Percentiles rank a stretch among this genome's conserved stretches.
These are phyloP conservation scores for Saguinus imperator DNA, from an alignment of 2,113 vertebrate genomes.

Conservation along the genomic window DNA sequence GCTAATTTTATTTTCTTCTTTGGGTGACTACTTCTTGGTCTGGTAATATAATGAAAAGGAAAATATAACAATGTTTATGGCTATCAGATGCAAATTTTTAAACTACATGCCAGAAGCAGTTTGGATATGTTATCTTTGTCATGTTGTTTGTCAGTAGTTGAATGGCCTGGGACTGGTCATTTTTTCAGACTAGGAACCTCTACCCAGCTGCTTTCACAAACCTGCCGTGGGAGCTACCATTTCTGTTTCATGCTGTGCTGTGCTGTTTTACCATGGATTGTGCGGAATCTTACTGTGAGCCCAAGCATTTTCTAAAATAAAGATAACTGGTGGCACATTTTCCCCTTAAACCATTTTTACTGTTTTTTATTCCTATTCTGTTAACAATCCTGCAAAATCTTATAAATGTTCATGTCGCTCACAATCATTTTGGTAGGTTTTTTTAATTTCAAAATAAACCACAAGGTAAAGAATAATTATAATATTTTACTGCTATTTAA, in stretches of 20 bases:
- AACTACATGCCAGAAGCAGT: background rate
- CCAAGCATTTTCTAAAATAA: background rate
- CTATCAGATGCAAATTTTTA: conserved; percentile 20
- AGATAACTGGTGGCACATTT: background rate
- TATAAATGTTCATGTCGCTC: background rate
- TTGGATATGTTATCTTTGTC: background rate
- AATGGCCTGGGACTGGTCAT: background rate
- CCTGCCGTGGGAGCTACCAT: background rate
- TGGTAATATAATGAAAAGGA: conserved; percentile 38
- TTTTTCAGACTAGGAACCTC: background rate
- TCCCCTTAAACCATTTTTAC: background rate
- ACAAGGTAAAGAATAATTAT: background rate
- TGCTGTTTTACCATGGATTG: background rate
- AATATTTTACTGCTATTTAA: background rate
- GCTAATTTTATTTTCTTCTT: conserved; percentile 60
- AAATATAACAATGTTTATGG: conserved; percentile 51
- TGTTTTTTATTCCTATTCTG: background rate
- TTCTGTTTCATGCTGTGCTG: conserved; percentile 14
- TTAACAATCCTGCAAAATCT: background rate
- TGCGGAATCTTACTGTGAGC: background rate
- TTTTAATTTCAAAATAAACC: conserved; percentile 11
- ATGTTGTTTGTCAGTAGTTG: background rate
- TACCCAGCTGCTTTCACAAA: background rate
- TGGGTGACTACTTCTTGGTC: conserved; percentile 54
- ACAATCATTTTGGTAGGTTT: background rate